Base-by-base conservation (phyloP, 1,140 invertebrate species). In the Sinonovacula constricta region DNA sequence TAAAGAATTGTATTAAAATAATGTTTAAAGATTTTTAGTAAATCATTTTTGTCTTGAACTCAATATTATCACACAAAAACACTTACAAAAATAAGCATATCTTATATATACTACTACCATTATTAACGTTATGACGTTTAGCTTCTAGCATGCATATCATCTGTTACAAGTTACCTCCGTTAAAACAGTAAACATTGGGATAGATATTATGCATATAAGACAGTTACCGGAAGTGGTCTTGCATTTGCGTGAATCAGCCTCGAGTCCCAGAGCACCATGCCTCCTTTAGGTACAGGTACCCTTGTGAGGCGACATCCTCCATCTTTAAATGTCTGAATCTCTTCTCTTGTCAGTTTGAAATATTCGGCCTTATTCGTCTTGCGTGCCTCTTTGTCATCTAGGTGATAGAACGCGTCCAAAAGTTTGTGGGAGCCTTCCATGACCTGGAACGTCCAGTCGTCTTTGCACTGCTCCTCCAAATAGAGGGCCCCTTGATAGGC, bases 401-500 rank as follows among this genome's bases (percentile, higher is more conserved):
- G 71, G 28, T 60, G 15, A 2, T 60, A 45, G 63, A 76, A 82
- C 36, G 79, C 71, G 26, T 80, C 78, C 12, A 80, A 49, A 26
- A 80, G 79, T 54, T 62, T 74, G 54, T 85, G 84, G 15, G 84
- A 85, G 0, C 80, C 75, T 53, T 81, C 80, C 1, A 83, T 34
- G 14, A 79, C 68, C 24, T 77, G 67, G 63, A 65, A 77, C 22
- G 63, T 76, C 60, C 72, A 76, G 30, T 84, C 80, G 10, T 53
- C 70, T n/a, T 80, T 57, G 1, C 51, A 66, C 15, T 81, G 57
- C 53, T 81, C 77, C 54, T 84, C 82, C 28, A 84, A 69, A 39
- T 81, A 82, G 1, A 84, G 49, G 0, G 76, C 77, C 0, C 82
- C 83, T 60, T 84, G 83, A 57, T 84, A 84, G 15, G 80, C 83